These are phyloP conservation scores for Ophioninae sp. DNA, from an alignment of 2,888 invertebrate genomes.

Conservation along the genomic window DNA sequence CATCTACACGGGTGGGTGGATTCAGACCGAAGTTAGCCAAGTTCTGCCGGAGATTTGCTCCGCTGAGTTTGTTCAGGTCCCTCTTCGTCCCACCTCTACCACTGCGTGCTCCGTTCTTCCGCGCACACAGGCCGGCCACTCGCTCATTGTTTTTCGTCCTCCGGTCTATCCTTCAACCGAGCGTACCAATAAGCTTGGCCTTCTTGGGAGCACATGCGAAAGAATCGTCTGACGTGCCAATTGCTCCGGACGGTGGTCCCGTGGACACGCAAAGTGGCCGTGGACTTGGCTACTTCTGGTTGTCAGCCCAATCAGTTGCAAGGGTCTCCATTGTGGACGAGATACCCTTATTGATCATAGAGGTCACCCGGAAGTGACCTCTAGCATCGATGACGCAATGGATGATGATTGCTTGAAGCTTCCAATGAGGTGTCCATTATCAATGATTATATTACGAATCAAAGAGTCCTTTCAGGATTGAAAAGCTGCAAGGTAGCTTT, in stretches of 20 bases:
- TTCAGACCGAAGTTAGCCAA: conserved; percentile 71
- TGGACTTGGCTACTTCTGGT: neutral
- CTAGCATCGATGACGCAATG: too few species aligned
- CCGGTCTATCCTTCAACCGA: neutral
- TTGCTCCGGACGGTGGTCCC: neutral
- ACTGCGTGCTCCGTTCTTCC: conserved; percentile 10
- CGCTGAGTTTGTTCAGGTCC: conserved; percentile 70
- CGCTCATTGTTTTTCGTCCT: conserved; percentile 24
- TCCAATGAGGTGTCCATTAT: too few species aligned
- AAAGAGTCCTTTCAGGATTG: too few species aligned
- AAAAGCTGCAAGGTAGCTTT: too few species aligned
- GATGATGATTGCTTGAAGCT: too few species aligned
- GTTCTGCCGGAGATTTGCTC: conserved; percentile 76
- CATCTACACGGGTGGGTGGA: conserved; percentile 72
- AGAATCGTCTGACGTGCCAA: neutral
- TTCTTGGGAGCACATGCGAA: neutral
- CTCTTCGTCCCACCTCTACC: conserved; percentile 62
- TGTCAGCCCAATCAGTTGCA: neutral
- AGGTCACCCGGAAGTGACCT: neutral
- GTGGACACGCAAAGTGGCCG: neutral
- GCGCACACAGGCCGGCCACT: conserved; percentile 24
- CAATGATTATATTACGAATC: too few species aligned
- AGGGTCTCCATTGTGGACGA: neutral
- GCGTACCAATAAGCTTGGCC: neutral
- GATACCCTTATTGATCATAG: neutral